phyloP scores from a whole-genome alignment of 2,888 invertebrate species.

The Oligia strigilis region DNA sequence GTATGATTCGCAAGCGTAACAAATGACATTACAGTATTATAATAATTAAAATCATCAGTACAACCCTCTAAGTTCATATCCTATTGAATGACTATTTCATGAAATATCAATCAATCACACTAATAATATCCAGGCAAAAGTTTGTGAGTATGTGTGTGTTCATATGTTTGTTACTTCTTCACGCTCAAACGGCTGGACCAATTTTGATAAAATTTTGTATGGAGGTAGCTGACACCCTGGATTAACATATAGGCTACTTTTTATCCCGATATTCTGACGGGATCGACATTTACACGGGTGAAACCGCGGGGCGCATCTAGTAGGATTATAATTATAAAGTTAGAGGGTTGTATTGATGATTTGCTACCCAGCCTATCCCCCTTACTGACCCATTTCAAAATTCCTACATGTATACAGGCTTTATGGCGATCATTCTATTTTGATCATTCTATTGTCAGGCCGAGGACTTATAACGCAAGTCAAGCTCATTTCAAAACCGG shows the following conservation, averaged over 20 bases:
- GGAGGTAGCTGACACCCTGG: no score
- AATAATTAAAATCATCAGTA: neutral
- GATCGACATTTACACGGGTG: no score
- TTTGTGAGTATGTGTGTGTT: no score
- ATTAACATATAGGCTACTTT: no score
- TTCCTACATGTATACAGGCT: neutral
- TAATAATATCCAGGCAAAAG: no score
- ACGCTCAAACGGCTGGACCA: no score
- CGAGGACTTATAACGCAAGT: neutral
- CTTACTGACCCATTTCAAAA: neutral
- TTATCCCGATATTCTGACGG: no score
- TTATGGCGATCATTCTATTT: neutral
- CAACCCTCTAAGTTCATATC: neutral
- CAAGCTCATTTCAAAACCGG: slow-evolving; percentile 22
- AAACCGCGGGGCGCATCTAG: no score
- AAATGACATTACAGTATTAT: neutral
- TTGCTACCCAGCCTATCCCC: no score
- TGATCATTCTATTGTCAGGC: neutral
- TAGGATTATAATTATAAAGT: neutral
- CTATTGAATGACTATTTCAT: neutral
- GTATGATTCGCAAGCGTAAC: neutral
- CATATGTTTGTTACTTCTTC: no score
- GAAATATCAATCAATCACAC: neutral
- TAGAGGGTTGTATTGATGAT: no score
- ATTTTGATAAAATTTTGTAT: no score